Evolutionary conservation across 1,140 invertebrate genomes (phyloP).

Genomic region (Pogonus chalceus): DNA sequence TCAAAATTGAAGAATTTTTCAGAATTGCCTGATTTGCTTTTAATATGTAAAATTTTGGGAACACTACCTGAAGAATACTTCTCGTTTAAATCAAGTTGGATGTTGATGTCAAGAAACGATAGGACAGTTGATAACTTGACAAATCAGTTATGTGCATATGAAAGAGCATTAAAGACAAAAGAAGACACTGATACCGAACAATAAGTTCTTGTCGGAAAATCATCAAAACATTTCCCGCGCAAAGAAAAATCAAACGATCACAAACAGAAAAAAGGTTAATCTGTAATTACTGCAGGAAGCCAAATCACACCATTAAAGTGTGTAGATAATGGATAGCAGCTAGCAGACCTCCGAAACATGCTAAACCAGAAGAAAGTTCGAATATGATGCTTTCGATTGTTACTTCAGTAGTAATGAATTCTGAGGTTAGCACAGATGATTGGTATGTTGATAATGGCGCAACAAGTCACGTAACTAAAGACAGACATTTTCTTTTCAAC

Average conservation of each 20-base stretch:
- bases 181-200: background rate
- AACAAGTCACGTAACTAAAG: constrained; percentile 10
- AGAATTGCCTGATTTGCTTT: constrained; percentile 14
- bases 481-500: constrained; percentile 1
- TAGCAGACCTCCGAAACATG: constrained; percentile 14
- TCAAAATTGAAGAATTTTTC: no score
- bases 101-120: constrained; percentile 12
- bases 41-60: constrained; percentile 19
- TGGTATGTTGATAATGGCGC: constrained; percentile 16
- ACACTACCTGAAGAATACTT: constrained; percentile 14
- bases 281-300: constrained; percentile 12
- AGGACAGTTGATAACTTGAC: constrained; percentile 16
- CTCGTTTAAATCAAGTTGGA: constrained; percentile 18
- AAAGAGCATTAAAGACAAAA: constrained; percentile 11
- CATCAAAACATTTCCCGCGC: background rate
- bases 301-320: constrained; percentile 13
- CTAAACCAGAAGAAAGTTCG: background rate
- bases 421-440: constrained; percentile 3
- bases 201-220: background rate
- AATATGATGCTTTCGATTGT: background rate
- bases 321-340: constrained; percentile 15
- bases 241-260: background rate
- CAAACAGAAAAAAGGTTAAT: constrained; percentile 11
- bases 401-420: background rate
- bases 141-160: constrained; percentile 9